Percentiles rank a stretch among this genome's conserved stretches.
phyloP scores from a whole-genome alignment of 2,797 vertebrate genomes.

The Bradypodion pumilum region DNA sequence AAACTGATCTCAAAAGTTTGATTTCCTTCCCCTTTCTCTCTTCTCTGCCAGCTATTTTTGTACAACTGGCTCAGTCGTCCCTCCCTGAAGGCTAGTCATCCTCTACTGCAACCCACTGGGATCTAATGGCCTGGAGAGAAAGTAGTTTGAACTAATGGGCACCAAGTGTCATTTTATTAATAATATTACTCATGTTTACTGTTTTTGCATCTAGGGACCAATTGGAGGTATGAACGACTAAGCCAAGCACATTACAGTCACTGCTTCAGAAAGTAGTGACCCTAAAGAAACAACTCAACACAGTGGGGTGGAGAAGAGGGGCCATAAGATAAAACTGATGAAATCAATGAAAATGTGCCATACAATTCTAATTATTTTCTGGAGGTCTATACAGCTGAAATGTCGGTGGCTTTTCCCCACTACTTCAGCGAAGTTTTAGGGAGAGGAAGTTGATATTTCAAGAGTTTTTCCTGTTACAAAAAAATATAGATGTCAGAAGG shows the following conservation, averaged over 20 bases:
- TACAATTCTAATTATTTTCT: neutral
- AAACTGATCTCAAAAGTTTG: neutral
- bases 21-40: neutral
- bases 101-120: neutral
- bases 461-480: neutral
- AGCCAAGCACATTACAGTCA: slow-evolving; percentile 15
- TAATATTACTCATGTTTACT: slow-evolving; percentile 40
- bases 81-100: too few relatives aligned
- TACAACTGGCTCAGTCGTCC: neutral
- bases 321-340: neutral
- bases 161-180: slow-evolving; percentile 34
- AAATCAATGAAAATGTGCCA: neutral
- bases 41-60: neutral
- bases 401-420: neutral
- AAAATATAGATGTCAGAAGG: neutral
- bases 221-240: slow-evolving; percentile 16
- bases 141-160: slow-evolving; percentile 32
- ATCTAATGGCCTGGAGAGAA: slow-evolving; percentile 15
- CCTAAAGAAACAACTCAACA: neutral
- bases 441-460: too few relatives aligned
- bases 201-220: slow-evolving; percentile 19
- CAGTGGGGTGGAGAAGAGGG: neutral
- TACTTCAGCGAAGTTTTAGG: neutral
- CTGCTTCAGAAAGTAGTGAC: neutral
- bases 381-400: neutral